Conservation (phyloP, 2,797 vertebrate species). For the Ptychobarbus kaznakovi region DNA sequence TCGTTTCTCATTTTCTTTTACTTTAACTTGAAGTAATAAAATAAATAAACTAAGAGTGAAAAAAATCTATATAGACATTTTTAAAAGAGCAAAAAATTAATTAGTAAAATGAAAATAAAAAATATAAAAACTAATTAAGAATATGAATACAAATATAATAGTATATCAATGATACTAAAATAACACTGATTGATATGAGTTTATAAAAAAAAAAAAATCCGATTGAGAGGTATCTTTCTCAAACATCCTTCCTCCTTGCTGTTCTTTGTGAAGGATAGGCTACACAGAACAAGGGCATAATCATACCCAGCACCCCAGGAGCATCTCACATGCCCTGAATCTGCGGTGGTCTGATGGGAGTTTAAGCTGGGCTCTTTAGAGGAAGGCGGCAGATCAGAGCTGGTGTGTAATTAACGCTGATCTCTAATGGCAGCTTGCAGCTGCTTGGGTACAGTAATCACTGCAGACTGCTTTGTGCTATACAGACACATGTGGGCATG, state of each 20-base stretch:
- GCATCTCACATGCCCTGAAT: slow-evolving; percentile 26
- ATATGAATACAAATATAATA: not conserved
- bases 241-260: not conserved
- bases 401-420: slow-evolving; percentile 63
- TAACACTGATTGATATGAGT: not conserved
- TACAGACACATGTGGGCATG: slow-evolving; percentile 38
- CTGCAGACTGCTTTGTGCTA: slow-evolving; percentile 39
- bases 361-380: slow-evolving; percentile 42
- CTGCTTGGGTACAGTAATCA: slow-evolving; percentile 57
- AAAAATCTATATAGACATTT: not conserved
- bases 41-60: not conserved
- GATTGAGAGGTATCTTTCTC: not conserved
- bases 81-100: not conserved
- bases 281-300: slow-evolving; percentile 18
- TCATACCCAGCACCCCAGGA: not conserved
- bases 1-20: not conserved
- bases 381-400: slow-evolving; percentile 43
- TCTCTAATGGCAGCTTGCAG: slow-evolving; percentile 54
- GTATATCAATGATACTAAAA: not conserved
- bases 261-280: slow-evolving; percentile 6
- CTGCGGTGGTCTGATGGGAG: slow-evolving; percentile 35
- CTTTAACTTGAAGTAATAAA: not conserved
- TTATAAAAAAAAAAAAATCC: not conserved
- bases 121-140: not conserved
- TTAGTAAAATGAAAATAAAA: not conserved